Base-by-base conservation (phyloP, 2,888 invertebrate genomes). In the Acrobasis suavella region DNA sequence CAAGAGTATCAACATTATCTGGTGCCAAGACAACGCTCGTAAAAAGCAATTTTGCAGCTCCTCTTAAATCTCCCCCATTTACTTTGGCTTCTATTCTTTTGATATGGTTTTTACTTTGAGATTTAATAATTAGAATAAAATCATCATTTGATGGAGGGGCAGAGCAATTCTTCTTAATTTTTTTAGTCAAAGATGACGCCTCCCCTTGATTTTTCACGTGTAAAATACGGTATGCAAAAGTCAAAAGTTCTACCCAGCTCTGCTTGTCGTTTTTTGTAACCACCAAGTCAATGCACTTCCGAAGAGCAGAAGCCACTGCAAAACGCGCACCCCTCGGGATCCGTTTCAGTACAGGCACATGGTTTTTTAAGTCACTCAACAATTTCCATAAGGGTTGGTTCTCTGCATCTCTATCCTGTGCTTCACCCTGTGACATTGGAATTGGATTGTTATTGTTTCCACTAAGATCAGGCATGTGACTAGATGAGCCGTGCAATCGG, bases 231-330 rank as follows among this genome's bases (percentile, higher is more conserved):
- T 49, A 49, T 49, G 15, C 12, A 49, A 49, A 49, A 49, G 49
- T 49, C n/a, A 49, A 49, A 49, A 49, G 49, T 14, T 49, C 49
- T 49, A 49, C 49, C 49, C 49, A 49, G 49, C n/a, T n/a, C 2
- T 49, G 14, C n/a, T 15, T 49, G 15, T 49, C 49, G n/a, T 49
- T 49, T 15, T 49, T 49, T 12, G 49, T 15, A 49, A 49, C 49
- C n/a, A 49, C 49, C n/a, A 49, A 49, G n/a, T 49, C 10, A 49
- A 49, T 49, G 49, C 49, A 49, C 49, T 49, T 49, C n/a, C 15
- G 49, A 49, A 49, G 49, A 49, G 49, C 49, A 49, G 49, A 49
- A 49, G n/a, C 2, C 42, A 42, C 42, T 42, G 42, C 42, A 42
- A 12, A 42, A 42, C 42, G 42, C 14, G 42, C 42, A 12, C 14